Percentiles rank a stretch among this genome's conserved stretches.
phyloP scores from a whole-genome alignment of 2,888 invertebrate genomes.

The Pachliopta kotzebuea region DNA sequence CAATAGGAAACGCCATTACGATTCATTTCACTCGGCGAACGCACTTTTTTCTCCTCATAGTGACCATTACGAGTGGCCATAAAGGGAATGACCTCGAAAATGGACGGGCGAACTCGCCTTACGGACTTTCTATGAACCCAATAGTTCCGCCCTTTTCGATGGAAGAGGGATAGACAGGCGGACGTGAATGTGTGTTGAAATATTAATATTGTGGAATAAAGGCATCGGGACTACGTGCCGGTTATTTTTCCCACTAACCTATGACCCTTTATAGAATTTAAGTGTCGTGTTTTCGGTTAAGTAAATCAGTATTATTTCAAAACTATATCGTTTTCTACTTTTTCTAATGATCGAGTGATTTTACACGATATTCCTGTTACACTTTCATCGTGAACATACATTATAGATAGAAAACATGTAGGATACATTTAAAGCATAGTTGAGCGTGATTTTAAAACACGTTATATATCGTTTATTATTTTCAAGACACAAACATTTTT shows the following conservation, averaged over 20 bases:
- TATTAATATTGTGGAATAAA: conserved; percentile 41
- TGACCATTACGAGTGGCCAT: conserved; percentile 57
- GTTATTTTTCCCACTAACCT: conserved; percentile 29
- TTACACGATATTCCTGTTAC: too few relatives aligned
- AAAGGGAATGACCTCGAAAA: conserved; percentile 58
- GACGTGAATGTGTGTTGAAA: conserved; percentile 41
- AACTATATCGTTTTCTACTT: conserved; percentile 2
- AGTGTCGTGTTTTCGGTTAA: conserved; percentile 16
- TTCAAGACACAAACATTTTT: too few relatives aligned
- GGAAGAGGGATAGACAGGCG: conserved; percentile 41
- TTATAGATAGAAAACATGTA: too few relatives aligned
- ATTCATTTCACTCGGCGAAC: conserved; percentile 48
- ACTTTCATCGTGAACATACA: too few relatives aligned
- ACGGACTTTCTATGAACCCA: conserved; percentile 51
- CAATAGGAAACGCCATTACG: conserved; percentile 52
- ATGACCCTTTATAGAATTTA: conserved; percentile 23
- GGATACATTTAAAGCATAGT: too few relatives aligned
- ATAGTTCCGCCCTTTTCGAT: conserved; percentile 39
- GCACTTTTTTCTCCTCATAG: conserved; percentile 52
- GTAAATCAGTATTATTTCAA: conserved; percentile 28
- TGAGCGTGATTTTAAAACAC: too few relatives aligned
- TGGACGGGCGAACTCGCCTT: conserved; percentile 53
- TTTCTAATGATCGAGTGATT: background rate
- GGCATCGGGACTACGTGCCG: conserved; percentile 33
- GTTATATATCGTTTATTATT: too few relatives aligned